Evolutionary conservation across 2,888 invertebrate genomes (phyloP), one percentile per base, ranked within the genome.

Genomic region (Volucella inflata): DNA sequence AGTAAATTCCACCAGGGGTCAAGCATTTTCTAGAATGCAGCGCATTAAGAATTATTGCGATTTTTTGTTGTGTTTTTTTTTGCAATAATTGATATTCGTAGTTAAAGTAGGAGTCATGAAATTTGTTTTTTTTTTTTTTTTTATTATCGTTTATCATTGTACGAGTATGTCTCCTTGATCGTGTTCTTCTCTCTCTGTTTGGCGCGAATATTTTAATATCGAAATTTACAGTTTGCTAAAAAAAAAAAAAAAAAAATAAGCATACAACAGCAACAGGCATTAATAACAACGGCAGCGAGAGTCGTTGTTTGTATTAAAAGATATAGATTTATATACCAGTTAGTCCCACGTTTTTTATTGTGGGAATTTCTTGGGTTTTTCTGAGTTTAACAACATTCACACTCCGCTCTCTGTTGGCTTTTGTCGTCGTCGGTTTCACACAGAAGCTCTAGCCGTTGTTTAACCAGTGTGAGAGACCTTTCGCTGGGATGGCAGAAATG

Each of bases 301-400:
- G 42, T 38, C 55, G 14, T 8, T 16, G n/a, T 30, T 40, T 10
- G 6, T 40, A 9, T 48, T 30, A 48, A 38, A 17, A 50, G 30
- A 77, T 57, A 12, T 51, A 60, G 50, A 67, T 40, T 67, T 51
- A 38, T 64, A 53, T 11, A 48, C 76, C 68, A 85, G 77, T 76
- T 72, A 77, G 85, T 77, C 85, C 62, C 81, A 85, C 80, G 80
- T 88, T 77, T 87, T 87, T 88, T 91, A 90, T 91, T 91, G 90
- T 92, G 92, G 92, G 92, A 92, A 92, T 91, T 92, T 91, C 92
- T 91, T 89, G 91, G 91, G 92, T 92, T 91, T 92, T 92, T 91
- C 91, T 89, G 88, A 89, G 91, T 90, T 88, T 89, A 90, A 88
- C 90, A 90, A 88, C 85, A 79, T 87, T 88, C 87, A 88, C 71